Conservation (phyloP, 2,888 invertebrate genomes). For the Oithona nana region DNA sequence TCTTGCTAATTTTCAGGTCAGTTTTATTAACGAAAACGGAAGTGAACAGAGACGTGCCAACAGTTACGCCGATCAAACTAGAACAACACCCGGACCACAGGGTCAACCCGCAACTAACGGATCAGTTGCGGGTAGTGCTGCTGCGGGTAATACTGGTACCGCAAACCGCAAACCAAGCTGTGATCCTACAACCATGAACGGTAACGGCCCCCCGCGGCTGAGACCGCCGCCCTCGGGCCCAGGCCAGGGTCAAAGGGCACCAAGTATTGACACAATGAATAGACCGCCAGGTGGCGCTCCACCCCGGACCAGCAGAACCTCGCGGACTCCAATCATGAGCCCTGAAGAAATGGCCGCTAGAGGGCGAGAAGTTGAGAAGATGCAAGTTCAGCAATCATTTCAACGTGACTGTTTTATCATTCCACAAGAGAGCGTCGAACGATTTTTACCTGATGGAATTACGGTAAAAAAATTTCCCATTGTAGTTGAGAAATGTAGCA, state of each 20-base stretch:
- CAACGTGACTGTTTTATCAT: constrained; percentile 74
- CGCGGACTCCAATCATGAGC: not conserved
- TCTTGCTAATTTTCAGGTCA: not conserved
- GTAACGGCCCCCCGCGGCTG: not conserved
- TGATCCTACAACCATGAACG: not conserved
- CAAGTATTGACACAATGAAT: not conserved
- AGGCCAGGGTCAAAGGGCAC: not conserved
- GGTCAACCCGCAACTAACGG: not conserved
- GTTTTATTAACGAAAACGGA: constrained; percentile 5
- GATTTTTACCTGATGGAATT: constrained; percentile 50
- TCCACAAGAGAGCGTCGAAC: constrained; percentile 65
- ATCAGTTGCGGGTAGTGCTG: not conserved
- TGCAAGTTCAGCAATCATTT: constrained; percentile 39
- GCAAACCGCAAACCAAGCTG: not conserved
- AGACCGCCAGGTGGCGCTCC: not conserved
- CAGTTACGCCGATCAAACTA: constrained; percentile 1
- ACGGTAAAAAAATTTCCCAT: constrained; percentile 18
- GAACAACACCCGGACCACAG: not conserved
- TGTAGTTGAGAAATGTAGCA: too few relatives aligned
- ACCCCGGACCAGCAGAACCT: not conserved
- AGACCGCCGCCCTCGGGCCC: not conserved
- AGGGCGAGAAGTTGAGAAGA: not conserved
- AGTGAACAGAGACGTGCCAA: constrained; percentile 3
- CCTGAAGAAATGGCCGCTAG: not conserved
- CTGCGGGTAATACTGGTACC: not conserved